These are phyloP conservation scores for Leptinotarsa tumamoca DNA, from an alignment of 2,888 invertebrate genomes.

Conservation along the genomic window DNA sequence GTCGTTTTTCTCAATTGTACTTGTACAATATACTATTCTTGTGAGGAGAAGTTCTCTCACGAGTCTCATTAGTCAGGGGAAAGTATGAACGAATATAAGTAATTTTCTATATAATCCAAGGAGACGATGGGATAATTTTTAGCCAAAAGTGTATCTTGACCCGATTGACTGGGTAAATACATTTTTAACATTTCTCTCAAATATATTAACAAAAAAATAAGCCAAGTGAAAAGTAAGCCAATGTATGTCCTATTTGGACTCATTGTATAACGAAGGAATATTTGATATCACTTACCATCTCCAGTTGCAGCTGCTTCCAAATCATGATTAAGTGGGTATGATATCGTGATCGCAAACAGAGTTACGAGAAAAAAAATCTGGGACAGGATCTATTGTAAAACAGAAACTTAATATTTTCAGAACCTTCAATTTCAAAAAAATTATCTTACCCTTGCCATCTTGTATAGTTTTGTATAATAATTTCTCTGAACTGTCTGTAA, in stretches of 20 bases:
- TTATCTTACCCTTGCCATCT: background rate
- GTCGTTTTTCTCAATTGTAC: too few relatives aligned
- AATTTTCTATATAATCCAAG: too few relatives aligned
- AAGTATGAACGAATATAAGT: too few relatives aligned
- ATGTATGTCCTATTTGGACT: background rate
- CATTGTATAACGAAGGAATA: background rate
- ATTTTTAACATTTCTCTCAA: too few relatives aligned
- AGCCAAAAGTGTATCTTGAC: too few relatives aligned
- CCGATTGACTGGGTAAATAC: too few relatives aligned
- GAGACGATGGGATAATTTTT: too few relatives aligned
- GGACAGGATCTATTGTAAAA: slow-evolving; percentile 25
- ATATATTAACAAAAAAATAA: background rate
- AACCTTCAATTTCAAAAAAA: background rate
- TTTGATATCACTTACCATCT: slow-evolving; percentile 48
- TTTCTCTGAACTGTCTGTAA: background rate
- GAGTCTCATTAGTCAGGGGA: too few relatives aligned
- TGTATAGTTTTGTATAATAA: background rate
- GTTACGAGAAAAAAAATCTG: slow-evolving; percentile 11
- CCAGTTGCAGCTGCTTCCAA: slow-evolving; percentile 51
- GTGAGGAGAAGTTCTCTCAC: too few relatives aligned
- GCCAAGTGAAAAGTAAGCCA: background rate
- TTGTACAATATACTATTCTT: too few relatives aligned
- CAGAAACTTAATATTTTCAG: background rate
- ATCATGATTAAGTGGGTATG: slow-evolving; percentile 49
- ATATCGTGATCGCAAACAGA: slow-evolving; percentile 1